Evolutionary conservation across 2,113 vertebrate species (phyloP).

Genomic region (Saimiri boliviensis): DNA sequence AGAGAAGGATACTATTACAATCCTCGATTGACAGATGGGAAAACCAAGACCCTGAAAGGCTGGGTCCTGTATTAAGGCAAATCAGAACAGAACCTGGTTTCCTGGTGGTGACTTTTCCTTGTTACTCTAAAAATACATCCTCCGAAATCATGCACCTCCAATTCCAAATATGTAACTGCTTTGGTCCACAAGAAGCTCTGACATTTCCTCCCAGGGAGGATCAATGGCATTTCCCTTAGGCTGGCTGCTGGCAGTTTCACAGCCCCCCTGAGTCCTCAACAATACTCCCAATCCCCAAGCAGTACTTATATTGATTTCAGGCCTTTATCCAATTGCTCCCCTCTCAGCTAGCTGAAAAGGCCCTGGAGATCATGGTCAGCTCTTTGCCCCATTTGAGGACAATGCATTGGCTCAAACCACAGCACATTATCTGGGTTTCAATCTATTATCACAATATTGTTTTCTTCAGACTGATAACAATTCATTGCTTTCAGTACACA

Average conservation of each 20-base stretch:
- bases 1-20: background rate
- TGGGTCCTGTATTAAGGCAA: background rate
- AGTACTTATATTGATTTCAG: background rate
- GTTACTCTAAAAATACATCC: background rate
- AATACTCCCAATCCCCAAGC: background rate
- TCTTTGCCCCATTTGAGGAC: background rate
- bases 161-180: background rate
- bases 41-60: background rate
- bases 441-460: conserved; percentile 27
- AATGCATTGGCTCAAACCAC: background rate
- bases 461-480: conserved; percentile 69
- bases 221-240: background rate
- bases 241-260: background rate
- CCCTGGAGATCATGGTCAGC: background rate
- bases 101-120: background rate
- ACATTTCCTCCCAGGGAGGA: background rate
- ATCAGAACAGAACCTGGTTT: background rate
- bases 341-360: background rate
- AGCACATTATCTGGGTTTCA: conserved; percentile 54
- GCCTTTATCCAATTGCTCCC: background rate
- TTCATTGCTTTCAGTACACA: conserved; percentile 80
- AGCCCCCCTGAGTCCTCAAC: background rate
- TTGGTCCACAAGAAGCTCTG: background rate
- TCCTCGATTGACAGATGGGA: background rate
- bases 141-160: background rate